Evolutionary conservation across 37 sponge, comb jelly and placozoan species (phyloP).

Genomic region (Spongilla lacustris): DNA sequence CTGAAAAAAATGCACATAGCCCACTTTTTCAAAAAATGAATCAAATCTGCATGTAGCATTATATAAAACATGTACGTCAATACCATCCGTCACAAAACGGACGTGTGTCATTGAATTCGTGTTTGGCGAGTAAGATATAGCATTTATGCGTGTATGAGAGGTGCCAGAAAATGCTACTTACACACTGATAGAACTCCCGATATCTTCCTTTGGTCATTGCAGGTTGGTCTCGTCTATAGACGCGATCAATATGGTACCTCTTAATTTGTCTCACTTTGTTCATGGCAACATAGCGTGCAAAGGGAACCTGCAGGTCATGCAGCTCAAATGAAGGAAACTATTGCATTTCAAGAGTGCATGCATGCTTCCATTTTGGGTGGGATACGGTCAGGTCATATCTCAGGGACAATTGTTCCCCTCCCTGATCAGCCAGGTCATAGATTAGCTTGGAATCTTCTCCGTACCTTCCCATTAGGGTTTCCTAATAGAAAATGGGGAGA

Average conservation of each 20-base stretch:
- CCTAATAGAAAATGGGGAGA: not conserved
- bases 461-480: conserved; percentile 61
- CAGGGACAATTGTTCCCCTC: conserved; percentile 79
- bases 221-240: conserved; percentile 78
- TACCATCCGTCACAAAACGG: no score
- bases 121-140: no score
- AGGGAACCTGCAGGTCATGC: conserved; percentile 2
- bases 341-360: not conserved
- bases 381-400: conserved; percentile 84
- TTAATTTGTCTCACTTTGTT: conserved; percentile 72
- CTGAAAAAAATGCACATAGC: no score
- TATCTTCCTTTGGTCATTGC: conserved; percentile 75
- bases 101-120: no score
- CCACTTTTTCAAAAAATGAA: no score
- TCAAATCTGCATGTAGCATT: no score
- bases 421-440: conserved; percentile 82
- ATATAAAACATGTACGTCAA: no score
- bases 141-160: no score
- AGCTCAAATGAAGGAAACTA: not conserved
- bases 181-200: conserved; percentile 80
- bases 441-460: conserved; percentile 87
- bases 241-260: conserved; percentile 78
- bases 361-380: no score
- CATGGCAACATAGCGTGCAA: conserved; percentile 63
- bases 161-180: no score